These are phyloP conservation scores for Latrodectus geometricus DNA, from an alignment of 1,140 invertebrate genomes.

Conservation along the genomic window DNA sequence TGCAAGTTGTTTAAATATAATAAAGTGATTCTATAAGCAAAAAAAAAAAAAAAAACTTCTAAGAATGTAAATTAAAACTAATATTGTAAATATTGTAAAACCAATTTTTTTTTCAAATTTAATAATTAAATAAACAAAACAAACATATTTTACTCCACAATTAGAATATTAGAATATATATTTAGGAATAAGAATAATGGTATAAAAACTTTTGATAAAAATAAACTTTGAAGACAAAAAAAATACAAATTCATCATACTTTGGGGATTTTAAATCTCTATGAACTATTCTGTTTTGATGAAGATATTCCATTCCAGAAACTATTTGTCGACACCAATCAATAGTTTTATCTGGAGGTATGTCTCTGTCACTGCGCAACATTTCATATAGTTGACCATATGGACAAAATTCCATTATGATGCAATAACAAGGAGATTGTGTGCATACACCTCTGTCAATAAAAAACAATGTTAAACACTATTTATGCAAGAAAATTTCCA, in stretches of 20 bases:
- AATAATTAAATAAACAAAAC: too few species aligned
- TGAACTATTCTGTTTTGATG: conserved; percentile 98
- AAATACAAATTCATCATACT: conserved; percentile 78
- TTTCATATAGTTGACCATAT: conserved; percentile 93
- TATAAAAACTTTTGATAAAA: background rate
- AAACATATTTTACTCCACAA: conserved; percentile 8
- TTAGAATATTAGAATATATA: background rate
- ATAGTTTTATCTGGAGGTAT: conserved; percentile 87
- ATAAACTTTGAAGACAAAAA: background rate
- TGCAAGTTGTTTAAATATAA: too few species aligned
- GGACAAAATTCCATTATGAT: conserved; percentile 99
- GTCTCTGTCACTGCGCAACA: conserved; percentile 82
- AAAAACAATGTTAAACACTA: conserved; percentile 1
- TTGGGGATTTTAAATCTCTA: conserved; percentile 94
- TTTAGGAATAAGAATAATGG: background rate
- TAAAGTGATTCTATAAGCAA: too few species aligned
- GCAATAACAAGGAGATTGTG: conserved; percentile 90
- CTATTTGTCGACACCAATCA: conserved; percentile 95
- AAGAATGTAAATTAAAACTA: background rate
- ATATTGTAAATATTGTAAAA: too few species aligned
- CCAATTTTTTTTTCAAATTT: too few species aligned
- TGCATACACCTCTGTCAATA: conserved; percentile 81
- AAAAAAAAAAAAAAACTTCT: too few species aligned
- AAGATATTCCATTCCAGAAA: conserved; percentile 95
- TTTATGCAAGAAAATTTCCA: background rate